These are phyloP conservation scores for Dromas ardeola DNA, from an alignment of 2,113 vertebrate species.

Conservation along the genomic window DNA sequence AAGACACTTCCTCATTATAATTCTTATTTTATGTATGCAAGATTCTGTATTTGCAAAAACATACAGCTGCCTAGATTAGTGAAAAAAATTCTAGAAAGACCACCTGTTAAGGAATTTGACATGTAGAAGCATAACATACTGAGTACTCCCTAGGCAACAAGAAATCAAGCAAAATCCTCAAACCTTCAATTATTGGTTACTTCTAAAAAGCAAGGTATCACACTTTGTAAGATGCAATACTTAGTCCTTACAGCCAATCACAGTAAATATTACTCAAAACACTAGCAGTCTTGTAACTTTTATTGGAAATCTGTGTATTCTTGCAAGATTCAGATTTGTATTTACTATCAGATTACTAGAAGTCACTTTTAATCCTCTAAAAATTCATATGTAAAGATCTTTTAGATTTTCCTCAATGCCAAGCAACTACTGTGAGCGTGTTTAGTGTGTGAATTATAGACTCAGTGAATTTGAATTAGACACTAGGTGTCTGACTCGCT, in stretches of 20 bases:
- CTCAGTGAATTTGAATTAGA: background rate
- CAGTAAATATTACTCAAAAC: background rate
- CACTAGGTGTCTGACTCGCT: conserved; percentile 26
- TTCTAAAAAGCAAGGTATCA: background rate
- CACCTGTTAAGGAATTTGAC: background rate
- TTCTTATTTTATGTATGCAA: background rate
- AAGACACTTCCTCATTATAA: background rate
- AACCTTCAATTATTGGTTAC: background rate
- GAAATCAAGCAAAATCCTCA: background rate
- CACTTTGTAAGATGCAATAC: background rate
- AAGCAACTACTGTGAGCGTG: background rate
- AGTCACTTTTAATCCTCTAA: background rate
- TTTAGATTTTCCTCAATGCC: background rate
- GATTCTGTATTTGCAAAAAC: background rate
- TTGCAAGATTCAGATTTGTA: background rate
- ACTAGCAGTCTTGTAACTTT: background rate
- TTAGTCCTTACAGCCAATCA: background rate
- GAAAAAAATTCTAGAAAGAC: background rate
- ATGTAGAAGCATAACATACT: background rate
- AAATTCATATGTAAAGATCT: background rate
- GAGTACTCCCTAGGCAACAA: background rate
- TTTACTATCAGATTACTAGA: background rate
- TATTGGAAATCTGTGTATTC: background rate
- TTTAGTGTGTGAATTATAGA: background rate
- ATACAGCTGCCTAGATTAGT: background rate